Conservation (phyloP, 2,888 invertebrate genomes). For the Thymelicus sylvestris region DNA sequence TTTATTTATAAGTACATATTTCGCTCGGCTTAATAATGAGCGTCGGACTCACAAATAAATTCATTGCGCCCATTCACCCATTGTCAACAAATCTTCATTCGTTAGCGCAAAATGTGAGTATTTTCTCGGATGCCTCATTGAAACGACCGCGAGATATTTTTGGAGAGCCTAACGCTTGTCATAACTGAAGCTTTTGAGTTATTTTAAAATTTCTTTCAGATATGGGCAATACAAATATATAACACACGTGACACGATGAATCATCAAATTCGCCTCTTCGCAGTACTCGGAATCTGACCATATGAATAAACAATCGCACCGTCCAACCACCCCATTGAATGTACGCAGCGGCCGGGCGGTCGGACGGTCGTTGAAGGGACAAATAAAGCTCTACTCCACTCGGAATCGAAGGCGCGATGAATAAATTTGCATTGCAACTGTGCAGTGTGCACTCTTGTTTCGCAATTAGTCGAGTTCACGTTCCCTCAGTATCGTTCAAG, state of each 20-base stretch:
- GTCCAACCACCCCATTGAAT: slow-evolving; percentile 11
- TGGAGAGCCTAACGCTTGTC: slow-evolving; percentile 14
- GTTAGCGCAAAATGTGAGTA: slow-evolving; percentile 33
- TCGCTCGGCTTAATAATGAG: slow-evolving; percentile 4
- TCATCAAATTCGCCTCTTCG: neutral
- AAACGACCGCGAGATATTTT: slow-evolving; percentile 28
- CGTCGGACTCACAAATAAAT: slow-evolving; percentile 23
- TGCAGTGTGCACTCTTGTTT: slow-evolving; percentile 21
- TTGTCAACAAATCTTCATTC: slow-evolving; percentile 35
- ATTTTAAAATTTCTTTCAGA: neutral
- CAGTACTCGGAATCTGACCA: slow-evolving; percentile 1
- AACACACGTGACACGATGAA: neutral
- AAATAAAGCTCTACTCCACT: slow-evolving; percentile 3
- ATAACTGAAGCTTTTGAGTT: neutral
- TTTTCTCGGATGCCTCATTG: slow-evolving; percentile 27
- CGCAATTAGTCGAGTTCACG: slow-evolving; percentile 14
- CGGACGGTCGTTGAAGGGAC: too few relatives aligned
- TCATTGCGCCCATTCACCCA: slow-evolving; percentile 35
- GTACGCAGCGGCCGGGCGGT: neutral
- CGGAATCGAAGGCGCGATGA: slow-evolving; percentile 8
- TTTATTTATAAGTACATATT: too few relatives aligned
- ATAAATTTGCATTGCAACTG: slow-evolving; percentile 22
- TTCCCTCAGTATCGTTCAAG: slow-evolving; percentile 4
- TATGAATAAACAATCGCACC: slow-evolving; percentile 1
- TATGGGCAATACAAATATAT: neutral